Percentiles rank a stretch among this genome's conserved stretches.
Evolutionary conservation across 1,140 invertebrate species (phyloP).

Genomic region (Caenorhabditis inopinata): DNA sequence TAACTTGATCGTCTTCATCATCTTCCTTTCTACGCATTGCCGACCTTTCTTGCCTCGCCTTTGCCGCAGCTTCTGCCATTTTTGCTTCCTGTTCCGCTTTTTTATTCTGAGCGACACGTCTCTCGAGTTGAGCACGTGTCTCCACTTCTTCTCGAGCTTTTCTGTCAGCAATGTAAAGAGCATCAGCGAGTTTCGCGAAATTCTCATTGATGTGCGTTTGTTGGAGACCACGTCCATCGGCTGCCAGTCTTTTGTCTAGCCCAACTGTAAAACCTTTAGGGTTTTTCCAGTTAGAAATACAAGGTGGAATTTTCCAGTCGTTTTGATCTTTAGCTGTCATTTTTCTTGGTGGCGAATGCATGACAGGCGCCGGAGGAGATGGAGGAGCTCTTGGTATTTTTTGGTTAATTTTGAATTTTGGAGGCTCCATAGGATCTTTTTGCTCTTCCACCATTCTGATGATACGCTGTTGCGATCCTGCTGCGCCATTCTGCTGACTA

Average conservation of each 20-base stretch:
- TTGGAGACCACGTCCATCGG: conserved; percentile 93
- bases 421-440: conserved; percentile 96
- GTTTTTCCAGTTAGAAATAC: conserved; percentile 99
- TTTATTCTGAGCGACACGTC: conserved; percentile 93
- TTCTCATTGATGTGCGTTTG: conserved; percentile 95
- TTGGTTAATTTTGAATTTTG: conserved; percentile 81
- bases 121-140: conserved; percentile 89
- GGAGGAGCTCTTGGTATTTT: conserved; percentile 92
- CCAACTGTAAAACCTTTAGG: conserved; percentile 95
- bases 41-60: conserved; percentile 75
- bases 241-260: conserved; percentile 93
- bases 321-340: conserved; percentile 97
- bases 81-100: conserved; percentile 98
- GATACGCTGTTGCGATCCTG: conserved; percentile 90
- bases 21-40: conserved; percentile 76
- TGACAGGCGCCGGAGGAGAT: conserved; percentile 91
- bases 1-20: conserved; percentile 73
- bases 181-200: conserved; percentile 95
- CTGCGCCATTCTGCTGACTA: conserved; percentile 74
- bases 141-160: conserved; percentile 95
- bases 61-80: conserved; percentile 85
- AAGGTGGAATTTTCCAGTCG: conserved; percentile 99
- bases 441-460: conserved; percentile 93
- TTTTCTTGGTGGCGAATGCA: conserved; percentile 95
- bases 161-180: conserved; percentile 94